phyloP scores from a whole-genome alignment of 2,113 vertebrate genomes.

The Alligator mississippiensis region DNA sequence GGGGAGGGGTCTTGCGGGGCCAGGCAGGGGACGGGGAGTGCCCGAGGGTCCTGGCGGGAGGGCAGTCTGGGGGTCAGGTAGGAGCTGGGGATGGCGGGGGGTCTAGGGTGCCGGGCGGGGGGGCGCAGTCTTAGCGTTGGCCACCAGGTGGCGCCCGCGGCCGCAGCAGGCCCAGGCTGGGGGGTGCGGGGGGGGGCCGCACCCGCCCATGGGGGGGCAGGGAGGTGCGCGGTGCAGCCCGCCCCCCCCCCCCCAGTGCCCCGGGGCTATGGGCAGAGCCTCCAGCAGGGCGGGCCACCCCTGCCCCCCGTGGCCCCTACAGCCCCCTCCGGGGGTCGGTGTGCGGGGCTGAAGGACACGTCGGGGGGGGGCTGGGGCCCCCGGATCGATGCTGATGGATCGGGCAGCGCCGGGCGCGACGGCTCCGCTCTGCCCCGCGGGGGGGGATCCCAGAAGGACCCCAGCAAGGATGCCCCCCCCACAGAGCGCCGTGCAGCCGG shows the following conservation, averaged over 20 bases:
- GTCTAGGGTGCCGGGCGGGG: not conserved
- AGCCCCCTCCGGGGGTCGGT: not conserved
- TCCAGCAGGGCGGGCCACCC: too few species aligned
- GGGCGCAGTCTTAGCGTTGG: not conserved
- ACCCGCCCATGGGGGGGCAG: too few species aligned
- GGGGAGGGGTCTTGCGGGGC: too few species aligned
- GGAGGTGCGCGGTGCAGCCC: not conserved
- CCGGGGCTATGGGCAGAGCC: too few species aligned
- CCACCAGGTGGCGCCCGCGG: conserved; percentile 30
- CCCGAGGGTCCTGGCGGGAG: too few species aligned
- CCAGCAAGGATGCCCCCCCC: not conserved
- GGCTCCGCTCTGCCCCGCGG: too few species aligned
- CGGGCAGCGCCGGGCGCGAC: too few species aligned
- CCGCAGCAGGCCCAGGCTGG: not conserved
- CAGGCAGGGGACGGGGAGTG: not conserved
- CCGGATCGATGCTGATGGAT: too few species aligned
- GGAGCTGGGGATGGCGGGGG: too few species aligned
- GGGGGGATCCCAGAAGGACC: too few species aligned
- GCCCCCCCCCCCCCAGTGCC: not conserved
- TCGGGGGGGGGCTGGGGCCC: fast-evolving
- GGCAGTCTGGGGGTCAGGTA: too few species aligned
- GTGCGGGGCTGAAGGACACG: not conserved
- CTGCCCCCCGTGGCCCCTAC: not conserved
- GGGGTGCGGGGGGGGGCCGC: too few species aligned
- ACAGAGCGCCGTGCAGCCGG: not conserved